Evolutionary conservation across 2,113 vertebrate species (phyloP).

Genomic region (Crotophaga sulcirostris): DNA sequence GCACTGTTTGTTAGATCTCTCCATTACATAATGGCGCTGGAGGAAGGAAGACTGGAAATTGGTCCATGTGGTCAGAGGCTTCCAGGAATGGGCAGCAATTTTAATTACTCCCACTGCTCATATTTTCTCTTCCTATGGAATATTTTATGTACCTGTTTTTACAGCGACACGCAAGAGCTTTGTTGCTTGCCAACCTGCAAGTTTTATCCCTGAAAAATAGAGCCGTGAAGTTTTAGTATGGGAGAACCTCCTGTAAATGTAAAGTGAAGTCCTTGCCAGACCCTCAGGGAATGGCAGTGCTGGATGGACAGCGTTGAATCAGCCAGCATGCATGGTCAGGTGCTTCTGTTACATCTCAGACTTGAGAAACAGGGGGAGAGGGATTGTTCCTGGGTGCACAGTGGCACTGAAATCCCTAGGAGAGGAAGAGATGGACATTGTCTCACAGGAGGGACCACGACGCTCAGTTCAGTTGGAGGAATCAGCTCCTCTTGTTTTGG

Average conservation of each 20-base stretch:
- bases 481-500: not conserved
- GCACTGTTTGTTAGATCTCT: conserved; percentile 8
- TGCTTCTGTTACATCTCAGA: not conserved
- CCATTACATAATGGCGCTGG: not conserved
- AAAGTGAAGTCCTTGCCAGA: not conserved
- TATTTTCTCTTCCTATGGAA: conserved; percentile 48
- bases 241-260: not conserved
- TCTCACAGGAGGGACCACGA: not conserved
- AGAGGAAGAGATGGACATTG: not conserved
- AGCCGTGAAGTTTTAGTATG: not conserved
- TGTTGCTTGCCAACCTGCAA: not conserved
- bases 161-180: not conserved
- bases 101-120: conserved; percentile 34
- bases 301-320: not conserved
- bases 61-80: not conserved
- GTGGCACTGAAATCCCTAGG: not conserved
- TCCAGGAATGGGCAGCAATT: conserved; percentile 37
- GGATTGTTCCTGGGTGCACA: not conserved
- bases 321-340: fast-evolving
- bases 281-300: not conserved
- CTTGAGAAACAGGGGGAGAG: not conserved
- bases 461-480: not conserved
- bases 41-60: conserved; percentile 58
- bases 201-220: not conserved
- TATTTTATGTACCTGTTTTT: not conserved